phyloP scores from a whole-genome alignment of 2,888 invertebrate species.

The Caenorhabditis auriculariae region DNA sequence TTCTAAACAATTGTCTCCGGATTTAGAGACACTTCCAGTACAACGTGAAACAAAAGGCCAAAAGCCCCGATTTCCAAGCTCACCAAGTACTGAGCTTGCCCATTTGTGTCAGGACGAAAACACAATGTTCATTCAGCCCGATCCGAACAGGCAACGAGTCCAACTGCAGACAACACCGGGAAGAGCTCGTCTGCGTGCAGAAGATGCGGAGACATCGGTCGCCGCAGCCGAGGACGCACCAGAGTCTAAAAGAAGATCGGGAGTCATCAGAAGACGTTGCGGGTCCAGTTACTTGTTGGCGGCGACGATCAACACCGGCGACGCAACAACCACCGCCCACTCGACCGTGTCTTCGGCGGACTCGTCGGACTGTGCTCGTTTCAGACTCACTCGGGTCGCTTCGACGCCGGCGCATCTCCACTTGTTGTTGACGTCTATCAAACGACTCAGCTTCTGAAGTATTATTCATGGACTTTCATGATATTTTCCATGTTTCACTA shows the following conservation, averaged over 20 bases:
- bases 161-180: constrained; percentile 18
- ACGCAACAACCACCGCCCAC: constrained; percentile 25
- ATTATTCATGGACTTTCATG: constrained; percentile 2
- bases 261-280: background rate
- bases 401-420: constrained; percentile 29
- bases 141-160: constrained; percentile 31
- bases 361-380: background rate
- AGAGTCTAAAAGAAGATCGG: constrained; percentile 13
- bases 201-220: constrained; percentile 33
- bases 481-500: constrained; percentile 8
- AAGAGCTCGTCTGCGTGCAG: constrained; percentile 16
- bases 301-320: constrained; percentile 23
- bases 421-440: constrained; percentile 29
- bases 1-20: too few species aligned
- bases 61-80: background rate
- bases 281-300: constrained; percentile 27
- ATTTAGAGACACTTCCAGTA: too few species aligned
- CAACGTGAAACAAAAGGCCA: background rate
- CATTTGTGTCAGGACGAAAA: constrained; percentile 29
- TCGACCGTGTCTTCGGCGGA: background rate
- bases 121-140: constrained; percentile 29
- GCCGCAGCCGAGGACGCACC: constrained; percentile 28
- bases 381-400: constrained; percentile 16
- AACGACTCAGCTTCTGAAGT: constrained; percentile 11
- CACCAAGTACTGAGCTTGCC: constrained; percentile 34